Percentiles rank a stretch among this genome's conserved stretches.
Conservation (phyloP, 1,140 invertebrate genomes). For the Hylyphantes graminicola region DNA sequence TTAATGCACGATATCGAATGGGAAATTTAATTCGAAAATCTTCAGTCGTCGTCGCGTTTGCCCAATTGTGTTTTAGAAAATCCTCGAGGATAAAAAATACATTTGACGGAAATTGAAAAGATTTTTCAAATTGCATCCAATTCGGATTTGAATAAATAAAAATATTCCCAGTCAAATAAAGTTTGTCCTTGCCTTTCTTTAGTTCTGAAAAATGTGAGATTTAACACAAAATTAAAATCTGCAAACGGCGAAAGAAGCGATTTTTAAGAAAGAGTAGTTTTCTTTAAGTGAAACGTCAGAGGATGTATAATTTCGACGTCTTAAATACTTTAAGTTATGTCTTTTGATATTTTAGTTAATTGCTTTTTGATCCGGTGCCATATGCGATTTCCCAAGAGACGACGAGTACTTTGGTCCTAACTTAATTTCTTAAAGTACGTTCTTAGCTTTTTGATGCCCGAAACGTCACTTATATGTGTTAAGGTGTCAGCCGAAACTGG, state of each 20-base stretch:
- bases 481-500: background rate
- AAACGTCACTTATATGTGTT: constrained; percentile 9
- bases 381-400: constrained; percentile 28
- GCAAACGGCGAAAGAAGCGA: background rate
- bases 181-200: background rate
- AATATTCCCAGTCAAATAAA: no score
- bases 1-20: no score
- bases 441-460: background rate
- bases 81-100: no score
- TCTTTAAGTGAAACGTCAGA: constrained; percentile 23
- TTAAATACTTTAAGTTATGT: constrained; percentile 20
- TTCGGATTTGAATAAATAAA: no score
- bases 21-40: no score
- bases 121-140: no score
- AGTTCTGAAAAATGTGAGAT: background rate
- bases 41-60: no score
- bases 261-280: constrained; percentile 4
- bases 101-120: no score
- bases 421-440: constrained; percentile 4
- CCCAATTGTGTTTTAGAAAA: no score
- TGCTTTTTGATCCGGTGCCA: constrained; percentile 36
- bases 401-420: background rate
- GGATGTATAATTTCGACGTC: background rate
- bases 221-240: background rate
- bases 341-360: constrained; percentile 28